A percentile compares a stretch with the other conserved stretches of the same genome.
These are phyloP conservation scores for Tribolium freemani DNA, from an alignment of 2,888 invertebrate genomes.

Conservation along the genomic window DNA sequence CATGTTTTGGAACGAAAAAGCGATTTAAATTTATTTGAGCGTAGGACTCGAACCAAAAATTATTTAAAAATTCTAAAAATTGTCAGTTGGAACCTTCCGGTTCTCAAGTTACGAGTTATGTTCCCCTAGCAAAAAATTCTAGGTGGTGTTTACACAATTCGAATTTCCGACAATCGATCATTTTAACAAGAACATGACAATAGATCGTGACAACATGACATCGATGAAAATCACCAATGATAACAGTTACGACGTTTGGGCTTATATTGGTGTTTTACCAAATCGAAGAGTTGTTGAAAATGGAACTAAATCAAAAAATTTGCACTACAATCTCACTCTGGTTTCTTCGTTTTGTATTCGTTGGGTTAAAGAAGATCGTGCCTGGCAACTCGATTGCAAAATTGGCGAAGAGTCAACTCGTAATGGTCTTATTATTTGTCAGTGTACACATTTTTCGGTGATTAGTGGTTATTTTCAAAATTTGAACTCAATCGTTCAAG, in stretches of 20 bases:
- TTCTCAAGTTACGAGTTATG: too few relatives aligned
- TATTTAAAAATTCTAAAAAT: too few relatives aligned
- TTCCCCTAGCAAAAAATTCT: too few relatives aligned
- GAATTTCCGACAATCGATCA: conserved; percentile 8
- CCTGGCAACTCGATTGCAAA: conserved; percentile 1
- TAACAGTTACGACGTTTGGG: conserved; percentile 4
- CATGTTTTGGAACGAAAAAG: too few relatives aligned
- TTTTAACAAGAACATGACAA: background rate
- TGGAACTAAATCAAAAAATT: background rate
- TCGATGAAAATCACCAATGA: background rate
- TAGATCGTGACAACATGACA: background rate
- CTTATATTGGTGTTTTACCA: conserved; percentile 11
- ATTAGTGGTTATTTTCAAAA: conserved; percentile 47
- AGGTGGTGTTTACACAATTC: background rate
- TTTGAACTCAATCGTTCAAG: conserved; percentile 43
- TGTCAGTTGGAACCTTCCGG: too few relatives aligned
- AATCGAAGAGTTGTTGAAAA: background rate
- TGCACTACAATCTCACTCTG: conserved; percentile 1
- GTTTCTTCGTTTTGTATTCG: background rate
- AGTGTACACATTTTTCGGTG: conserved; percentile 47
- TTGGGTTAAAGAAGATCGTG: background rate
- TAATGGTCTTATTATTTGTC: conserved; percentile 45
- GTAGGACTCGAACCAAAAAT: too few relatives aligned
- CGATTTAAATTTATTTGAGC: too few relatives aligned
- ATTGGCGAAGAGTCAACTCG: background rate